Evolutionary conservation across 1,140 invertebrate species (phyloP).

Genomic region (Armadillidium nasatum): DNA sequence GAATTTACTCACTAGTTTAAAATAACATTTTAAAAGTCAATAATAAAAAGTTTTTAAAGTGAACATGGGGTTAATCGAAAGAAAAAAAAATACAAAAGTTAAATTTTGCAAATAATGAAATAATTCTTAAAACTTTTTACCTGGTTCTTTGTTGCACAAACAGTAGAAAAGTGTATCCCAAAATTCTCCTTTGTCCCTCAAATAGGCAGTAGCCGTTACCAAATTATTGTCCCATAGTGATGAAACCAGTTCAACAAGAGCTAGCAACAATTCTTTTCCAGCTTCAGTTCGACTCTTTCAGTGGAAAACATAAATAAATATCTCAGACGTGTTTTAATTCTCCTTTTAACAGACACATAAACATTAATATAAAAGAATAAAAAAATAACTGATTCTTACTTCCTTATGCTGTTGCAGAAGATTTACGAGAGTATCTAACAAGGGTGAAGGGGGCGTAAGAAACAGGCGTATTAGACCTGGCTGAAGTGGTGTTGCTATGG

Average conservation of each 20-base stretch:
- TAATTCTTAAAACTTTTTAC: neutral
- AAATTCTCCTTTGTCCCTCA: neutral
- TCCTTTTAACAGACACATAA: too few species aligned
- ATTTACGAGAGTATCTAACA: conserved; percentile 14
- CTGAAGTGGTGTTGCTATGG: conserved; percentile 12
- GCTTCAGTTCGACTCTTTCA: neutral
- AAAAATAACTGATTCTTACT: neutral
- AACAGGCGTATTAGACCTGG: conserved; percentile 24
- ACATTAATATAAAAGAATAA: too few species aligned
- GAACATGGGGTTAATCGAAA: too few species aligned
- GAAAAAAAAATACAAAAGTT: too few species aligned
- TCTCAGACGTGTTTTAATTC: too few species aligned
- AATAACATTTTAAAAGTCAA: too few species aligned
- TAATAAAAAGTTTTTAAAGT: too few species aligned
- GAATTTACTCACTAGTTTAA: too few species aligned
- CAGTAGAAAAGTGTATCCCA: neutral
- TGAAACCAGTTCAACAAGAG: neutral
- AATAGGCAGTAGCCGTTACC: neutral
- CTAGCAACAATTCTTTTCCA: neutral
- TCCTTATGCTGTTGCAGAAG: conserved; percentile 17
- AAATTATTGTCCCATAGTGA: neutral
- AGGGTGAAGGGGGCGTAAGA: conserved; percentile 14
- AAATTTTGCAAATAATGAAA: too few species aligned
- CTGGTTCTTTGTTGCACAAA: neutral
- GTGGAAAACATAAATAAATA: too few species aligned